Conservation (phyloP, 2,797 vertebrate species). For the Xiphophorus birchmanni region DNA sequence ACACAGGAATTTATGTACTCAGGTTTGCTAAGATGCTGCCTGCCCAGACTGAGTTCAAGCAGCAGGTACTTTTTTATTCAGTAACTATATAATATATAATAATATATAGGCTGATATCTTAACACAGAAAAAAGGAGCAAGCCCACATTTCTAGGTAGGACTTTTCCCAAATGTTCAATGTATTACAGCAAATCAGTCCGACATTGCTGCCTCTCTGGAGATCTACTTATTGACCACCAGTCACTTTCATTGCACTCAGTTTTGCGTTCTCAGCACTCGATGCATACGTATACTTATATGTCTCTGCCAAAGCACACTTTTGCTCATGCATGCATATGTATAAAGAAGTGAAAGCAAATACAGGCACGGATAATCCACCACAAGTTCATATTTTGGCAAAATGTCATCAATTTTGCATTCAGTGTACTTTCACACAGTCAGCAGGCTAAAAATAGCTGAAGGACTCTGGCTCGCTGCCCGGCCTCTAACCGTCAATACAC, state of each 20-base stretch:
- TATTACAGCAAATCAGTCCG: conserved; percentile 37
- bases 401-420: conserved; percentile 70
- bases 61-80: conserved; percentile 65
- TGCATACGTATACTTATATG: conserved; percentile 12
- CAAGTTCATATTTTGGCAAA: conserved; percentile 76
- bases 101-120: conserved; percentile 70
- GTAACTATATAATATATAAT: too few species aligned
- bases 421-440: conserved; percentile 81
- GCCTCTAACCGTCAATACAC: conserved; percentile 78
- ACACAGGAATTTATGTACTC: conserved; percentile 32
- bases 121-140: conserved; percentile 64
- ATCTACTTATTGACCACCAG: conserved; percentile 11
- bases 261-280: conserved; percentile 7
- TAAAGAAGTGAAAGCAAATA: conserved; percentile 34
- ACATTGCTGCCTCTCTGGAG: conserved; percentile 1
- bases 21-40: conserved; percentile 45
- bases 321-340: conserved; percentile 22
- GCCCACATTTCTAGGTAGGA: conserved; percentile 17
- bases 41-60: conserved; percentile 57
- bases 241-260: background rate
- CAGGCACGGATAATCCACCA: conserved; percentile 51
- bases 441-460: conserved; percentile 81
- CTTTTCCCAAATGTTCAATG: conserved; percentile 22
- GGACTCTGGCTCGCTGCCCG: conserved; percentile 76
- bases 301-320: conserved; percentile 26